Evolutionary conservation across 2,113 vertebrate species (phyloP), one percentile per base, ranked within the genome.

Genomic region (Pristiophorus japonicus): DNA sequence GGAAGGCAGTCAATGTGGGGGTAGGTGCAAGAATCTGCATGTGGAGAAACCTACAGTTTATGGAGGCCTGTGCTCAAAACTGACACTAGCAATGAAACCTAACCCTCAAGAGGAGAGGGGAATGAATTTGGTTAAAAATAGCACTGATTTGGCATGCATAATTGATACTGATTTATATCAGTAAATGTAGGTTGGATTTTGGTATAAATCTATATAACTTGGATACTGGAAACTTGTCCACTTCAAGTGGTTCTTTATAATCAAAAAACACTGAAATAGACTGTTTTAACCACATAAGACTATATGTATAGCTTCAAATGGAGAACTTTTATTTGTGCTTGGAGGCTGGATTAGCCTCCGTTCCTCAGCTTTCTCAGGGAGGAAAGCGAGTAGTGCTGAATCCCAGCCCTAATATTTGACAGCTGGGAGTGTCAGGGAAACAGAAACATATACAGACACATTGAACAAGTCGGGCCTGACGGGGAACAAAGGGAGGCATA

Each of bases 401-500:
- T 94, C 27, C 93, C 24, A 94, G 38, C 45, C 20, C 45, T 70
- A 70, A 94, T 70, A 66, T 70, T 70, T 94, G 42, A 70, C 65
- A 94, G 65, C 93, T 70, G 66, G 93, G 66, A 70, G 65, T 94
- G 93, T 94, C 93, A 94, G 66, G 27, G 10, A 94, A 94, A 42
- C 93, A 70, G 93, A 63, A 20, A 92, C n/a, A n/a, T 42, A 38
- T n/a, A 34, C 55, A 92, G 59, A 73, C 66, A 70, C 45, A 70
- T 24, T 66, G 66, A 94, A 94, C 24, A 70, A 70, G 93, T 70
- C 93, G 70, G 24, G 65, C 66, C 66, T 67, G 93, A 94, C 78
- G 24, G 66, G 93, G 66, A 67, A 94, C 93, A 94, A 94, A 94
- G 45, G 42, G 65, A 94, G 66, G 38, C 63, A 94, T 63, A 62